A percentile compares a stretch with the other conserved stretches of the same genome.
Evolutionary conservation across 2,888 invertebrate genomes (phyloP).

Genomic region (Ferdinandea cuprea): DNA sequence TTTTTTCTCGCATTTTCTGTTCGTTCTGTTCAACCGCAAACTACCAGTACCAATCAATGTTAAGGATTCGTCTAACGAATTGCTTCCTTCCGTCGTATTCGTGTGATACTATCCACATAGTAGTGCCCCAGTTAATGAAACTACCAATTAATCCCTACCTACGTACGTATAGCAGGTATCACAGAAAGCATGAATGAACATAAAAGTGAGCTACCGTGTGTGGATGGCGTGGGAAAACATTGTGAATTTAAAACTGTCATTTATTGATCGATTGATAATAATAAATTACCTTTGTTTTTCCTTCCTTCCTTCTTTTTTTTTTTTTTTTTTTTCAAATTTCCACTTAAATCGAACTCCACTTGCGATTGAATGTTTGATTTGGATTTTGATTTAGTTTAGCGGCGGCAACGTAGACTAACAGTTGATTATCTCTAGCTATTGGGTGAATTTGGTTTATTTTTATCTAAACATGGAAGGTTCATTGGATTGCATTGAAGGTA

Average conservation of each 20-base stretch:
- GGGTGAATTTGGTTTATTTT: not conserved
- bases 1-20: too few species aligned
- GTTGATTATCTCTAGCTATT: conserved; percentile 11
- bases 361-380: conserved; percentile 25
- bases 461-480: conserved; percentile 50
- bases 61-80: not conserved
- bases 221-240: conserved; percentile 55
- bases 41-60: not conserved
- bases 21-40: not conserved
- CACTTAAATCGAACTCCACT: not conserved
- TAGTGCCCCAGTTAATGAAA: conserved; percentile 25
- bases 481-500: conserved; percentile 21
- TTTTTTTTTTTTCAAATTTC: conserved; percentile 40
- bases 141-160: conserved; percentile 12
- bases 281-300: too few species aligned
- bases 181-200: conserved; percentile 55
- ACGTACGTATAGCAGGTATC: conserved; percentile 30
- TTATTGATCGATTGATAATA: conserved; percentile 67
- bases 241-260: conserved; percentile 56
- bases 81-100: not conserved
- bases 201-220: conserved; percentile 2
- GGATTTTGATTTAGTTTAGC: conserved; percentile 54
- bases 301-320: too few species aligned
- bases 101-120: conserved; percentile 17
- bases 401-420: conserved; percentile 1